Base-by-base conservation (phyloP, 2,113 vertebrate genomes). In the Chionis minor region DNA sequence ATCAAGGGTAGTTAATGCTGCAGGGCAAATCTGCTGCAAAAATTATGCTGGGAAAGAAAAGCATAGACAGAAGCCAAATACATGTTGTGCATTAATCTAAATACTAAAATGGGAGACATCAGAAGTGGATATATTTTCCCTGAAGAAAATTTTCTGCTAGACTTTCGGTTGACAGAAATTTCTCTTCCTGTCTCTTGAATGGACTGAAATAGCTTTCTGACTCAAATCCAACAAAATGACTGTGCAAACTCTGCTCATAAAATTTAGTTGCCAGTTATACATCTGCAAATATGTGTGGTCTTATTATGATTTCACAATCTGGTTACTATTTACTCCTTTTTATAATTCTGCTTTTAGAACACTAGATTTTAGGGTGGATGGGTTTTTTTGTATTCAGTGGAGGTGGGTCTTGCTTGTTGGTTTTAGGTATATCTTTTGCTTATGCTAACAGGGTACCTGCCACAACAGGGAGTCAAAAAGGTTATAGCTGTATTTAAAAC, bases 21-120 rank as follows among this genome's bases (percentile, higher is more conserved):
- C 61, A 93, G 94, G 96, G 95, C 51, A 92, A 96, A 95, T 83
- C 89, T 95, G 78, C 87, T 97, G 75, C 59, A 94, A 88, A 94
- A 94, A 92, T 89, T 88, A 81, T 92, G 15, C 81, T 91, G 86
- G 86, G 86, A 94, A 94, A 88, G 81, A 92, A 95, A 96, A 92
- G 54, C 63, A 80, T 40, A 91, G 49, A 16, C 14, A 66, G 91
- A 94, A 96, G 92, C 96, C 95, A 97, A 96, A 95, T 94, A 88
- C 86, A 95, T 77, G 84, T 88, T 54, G 38, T 91, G 81, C 49
- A 90, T 95, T 92, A 91, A 92, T 89, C 73, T 92, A 91, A 95
- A 79, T 94, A 82, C 49, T 91, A 70, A 96, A 96, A 80, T 70
- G 81, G 35, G 89, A 92, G 66, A 89, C 51, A 93, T 66, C 81